Evolutionary conservation across 1,140 invertebrate species (phyloP).

Genomic region (Lucilia sericata): DNA sequence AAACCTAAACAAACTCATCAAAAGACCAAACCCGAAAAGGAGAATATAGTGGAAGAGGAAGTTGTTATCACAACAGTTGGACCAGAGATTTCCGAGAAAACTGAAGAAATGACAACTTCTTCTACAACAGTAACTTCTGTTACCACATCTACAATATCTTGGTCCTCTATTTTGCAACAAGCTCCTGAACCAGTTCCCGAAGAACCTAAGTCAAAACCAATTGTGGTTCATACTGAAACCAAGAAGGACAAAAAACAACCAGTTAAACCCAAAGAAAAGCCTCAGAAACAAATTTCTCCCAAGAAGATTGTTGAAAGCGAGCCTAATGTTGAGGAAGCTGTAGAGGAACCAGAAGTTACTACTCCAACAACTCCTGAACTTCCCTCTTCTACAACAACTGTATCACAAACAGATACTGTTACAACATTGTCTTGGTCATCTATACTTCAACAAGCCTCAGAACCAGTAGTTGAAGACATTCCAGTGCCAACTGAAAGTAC

Average conservation of each 20-base stretch:
- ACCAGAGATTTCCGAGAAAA: not conserved
- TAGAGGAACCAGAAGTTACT: not conserved
- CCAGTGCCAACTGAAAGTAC: not conserved
- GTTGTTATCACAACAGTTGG: not conserved
- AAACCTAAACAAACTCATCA: not conserved
- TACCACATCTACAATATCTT: not conserved
- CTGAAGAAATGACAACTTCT: not conserved
- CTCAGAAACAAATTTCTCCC: not conserved
- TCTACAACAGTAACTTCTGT: not conserved
- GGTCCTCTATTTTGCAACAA: conserved; percentile 34
- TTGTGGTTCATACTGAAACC: not conserved
- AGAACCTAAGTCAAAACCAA: not conserved
- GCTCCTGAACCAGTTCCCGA: not conserved
- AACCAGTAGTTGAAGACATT: not conserved
- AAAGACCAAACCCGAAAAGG: too few relatives aligned
- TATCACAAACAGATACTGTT: too few relatives aligned
- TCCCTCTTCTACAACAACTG: not conserved
- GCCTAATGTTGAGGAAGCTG: not conserved
- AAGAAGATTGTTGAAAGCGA: not conserved
- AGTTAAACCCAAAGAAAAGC: not conserved
- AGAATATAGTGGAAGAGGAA: not conserved
- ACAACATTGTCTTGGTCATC: conserved; percentile 13
- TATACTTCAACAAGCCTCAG: conserved; percentile 25
- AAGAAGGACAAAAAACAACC: conserved; percentile 1
- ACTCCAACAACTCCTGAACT: not conserved